Evolutionary conservation across 2,113 vertebrate genomes (phyloP), one percentile per base, ranked within the genome.

Genomic region (Clarias batrachus): DNA sequence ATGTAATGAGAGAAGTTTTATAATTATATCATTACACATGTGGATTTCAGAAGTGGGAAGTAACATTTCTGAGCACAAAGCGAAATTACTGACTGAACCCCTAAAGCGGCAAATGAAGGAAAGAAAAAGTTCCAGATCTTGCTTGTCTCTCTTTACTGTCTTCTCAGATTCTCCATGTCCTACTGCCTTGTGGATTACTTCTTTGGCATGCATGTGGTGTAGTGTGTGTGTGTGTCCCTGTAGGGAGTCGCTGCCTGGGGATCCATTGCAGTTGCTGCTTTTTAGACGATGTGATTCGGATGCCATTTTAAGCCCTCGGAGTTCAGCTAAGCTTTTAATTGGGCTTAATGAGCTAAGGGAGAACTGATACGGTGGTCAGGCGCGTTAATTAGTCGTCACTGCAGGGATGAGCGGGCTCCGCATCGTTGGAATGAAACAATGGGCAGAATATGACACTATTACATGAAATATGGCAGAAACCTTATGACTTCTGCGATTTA

Each of bases 311-410:
- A 87, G 41, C 76, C 80, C 81, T 27, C 70, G 13, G 81, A 83
- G 81, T 68, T 83, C 48, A 68, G 27, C 73, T 78, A 19, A 56
- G 81, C 81, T 83, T 78, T 83, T 83, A 87, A 87, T 87, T 83
- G 86, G 81, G 48, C 60, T 68, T 87, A 77, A 83, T 30, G 86
- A 87, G 73, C 86, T 77, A 57, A 37, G 73, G 71, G 73, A 65
- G 62, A 63, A n/a, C 65, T 9, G 86, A 87, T 54, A 57, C n/a
- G 60, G 33, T 78, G 65, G 81, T 63, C 81, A 87, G 86, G 70
- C 80, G 41, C 48, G 14, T 77, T 87, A 82, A 83, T 87, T 83
- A 83, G 37, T 48, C 52, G 0, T 57, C 41, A 73, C 82, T 60
- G 82, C 33, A 11, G 52, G 68, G 56, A 30, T 73, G 68, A 60